A percentile compares a stretch with the other conserved stretches of the same genome.
Conservation (phyloP, 1,140 invertebrate genomes). For the Listronotus oregonensis region DNA sequence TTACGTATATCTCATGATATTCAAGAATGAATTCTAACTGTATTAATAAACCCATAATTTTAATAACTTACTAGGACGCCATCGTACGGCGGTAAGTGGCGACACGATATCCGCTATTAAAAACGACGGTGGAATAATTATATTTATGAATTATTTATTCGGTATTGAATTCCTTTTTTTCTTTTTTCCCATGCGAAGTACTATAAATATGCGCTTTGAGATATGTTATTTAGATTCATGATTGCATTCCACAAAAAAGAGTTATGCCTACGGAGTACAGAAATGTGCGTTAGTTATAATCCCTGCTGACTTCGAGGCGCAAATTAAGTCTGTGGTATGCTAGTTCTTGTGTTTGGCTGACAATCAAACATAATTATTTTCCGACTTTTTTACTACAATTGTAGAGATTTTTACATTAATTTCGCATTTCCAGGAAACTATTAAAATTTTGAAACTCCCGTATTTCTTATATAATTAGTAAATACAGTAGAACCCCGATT, state of each 20-base stretch:
- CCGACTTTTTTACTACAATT: no score
- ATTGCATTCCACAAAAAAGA: conserved; percentile 2
- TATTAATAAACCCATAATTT: background rate
- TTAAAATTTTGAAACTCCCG: no score
- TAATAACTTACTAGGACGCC: conserved; percentile 2
- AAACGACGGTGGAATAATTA: conserved; percentile 27
- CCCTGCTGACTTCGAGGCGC: no score
- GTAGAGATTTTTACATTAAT: no score
- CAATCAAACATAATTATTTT: no score
- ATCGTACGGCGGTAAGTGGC: conserved; percentile 4
- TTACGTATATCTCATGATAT: no score
- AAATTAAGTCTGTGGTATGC: no score
- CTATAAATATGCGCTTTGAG: conserved; percentile 25
- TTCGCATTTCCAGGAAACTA: no score
- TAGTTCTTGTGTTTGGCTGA: no score
- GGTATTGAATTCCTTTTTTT: conserved; percentile 32
- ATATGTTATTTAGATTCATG: conserved; percentile 6
- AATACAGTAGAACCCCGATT: no score
- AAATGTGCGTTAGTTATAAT: no score
- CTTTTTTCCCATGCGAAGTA: conserved; percentile 35
- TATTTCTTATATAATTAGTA: no score
- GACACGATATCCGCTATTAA: conserved; percentile 23
- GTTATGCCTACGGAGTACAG: background rate
- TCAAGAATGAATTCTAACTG: conserved; percentile 1
- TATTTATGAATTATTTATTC: conserved; percentile 36